Conservation (phyloP, 2,113 vertebrate genomes). For the Limanda limanda region DNA sequence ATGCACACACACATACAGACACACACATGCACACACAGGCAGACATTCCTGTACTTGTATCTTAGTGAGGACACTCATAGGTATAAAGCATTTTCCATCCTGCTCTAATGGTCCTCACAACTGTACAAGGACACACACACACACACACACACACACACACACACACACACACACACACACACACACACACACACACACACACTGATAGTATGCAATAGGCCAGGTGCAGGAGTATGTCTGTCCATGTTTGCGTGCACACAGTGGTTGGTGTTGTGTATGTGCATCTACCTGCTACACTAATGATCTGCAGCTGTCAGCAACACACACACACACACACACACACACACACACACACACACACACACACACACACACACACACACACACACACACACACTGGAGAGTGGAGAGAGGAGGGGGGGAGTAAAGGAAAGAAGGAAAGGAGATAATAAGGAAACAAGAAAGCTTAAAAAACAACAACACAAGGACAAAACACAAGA, state of each 20-base stretch:
- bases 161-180: not conserved
- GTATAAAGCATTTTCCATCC: too few relatives aligned
- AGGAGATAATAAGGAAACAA: not conserved
- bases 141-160: too few relatives aligned
- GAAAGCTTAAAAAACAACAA: not conserved
- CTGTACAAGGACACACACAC: too few relatives aligned
- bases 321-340: conserved; percentile 16
- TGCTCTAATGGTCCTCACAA: too few relatives aligned
- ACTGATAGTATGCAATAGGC: conserved; percentile 15
- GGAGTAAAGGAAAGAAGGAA: not conserved
- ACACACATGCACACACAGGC: conserved; percentile 8
- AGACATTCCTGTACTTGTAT: too few relatives aligned
- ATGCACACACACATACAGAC: conserved; percentile 11
- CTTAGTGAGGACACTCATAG: too few relatives aligned
- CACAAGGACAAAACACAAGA: not conserved
- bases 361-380: conserved; percentile 1
- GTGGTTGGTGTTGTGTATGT: conserved; percentile 13
- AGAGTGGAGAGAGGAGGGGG: not conserved
- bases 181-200: not conserved
- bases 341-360: conserved; percentile 9
- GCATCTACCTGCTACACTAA: conserved; percentile 65
- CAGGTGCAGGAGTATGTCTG: conserved; percentile 47
- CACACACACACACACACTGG: not conserved
- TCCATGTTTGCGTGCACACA: conserved; percentile 16
- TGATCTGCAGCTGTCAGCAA: conserved; percentile 68